phyloP scores from a whole-genome alignment of 2,888 invertebrate genomes.

The Pachycephus smyrnensis region DNA sequence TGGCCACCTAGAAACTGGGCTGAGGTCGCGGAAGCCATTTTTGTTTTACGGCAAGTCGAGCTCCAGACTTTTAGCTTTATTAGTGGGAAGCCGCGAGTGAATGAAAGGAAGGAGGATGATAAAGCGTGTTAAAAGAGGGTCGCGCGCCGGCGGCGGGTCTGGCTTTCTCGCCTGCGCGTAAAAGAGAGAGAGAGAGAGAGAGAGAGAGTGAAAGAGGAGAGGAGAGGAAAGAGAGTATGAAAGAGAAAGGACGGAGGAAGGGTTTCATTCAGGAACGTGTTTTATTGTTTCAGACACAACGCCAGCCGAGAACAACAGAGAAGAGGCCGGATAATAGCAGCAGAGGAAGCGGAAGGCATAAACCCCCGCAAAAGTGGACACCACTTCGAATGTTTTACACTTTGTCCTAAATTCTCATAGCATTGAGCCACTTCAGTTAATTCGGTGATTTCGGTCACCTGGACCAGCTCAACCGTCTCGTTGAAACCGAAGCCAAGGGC shows the following conservation, averaged over 20 bases:
- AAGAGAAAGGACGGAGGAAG: slow-evolving; percentile 37
- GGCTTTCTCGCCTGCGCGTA: not conserved
- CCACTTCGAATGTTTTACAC: slow-evolving; percentile 41
- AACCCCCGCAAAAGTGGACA: slow-evolving; percentile 55
- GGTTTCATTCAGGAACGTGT: slow-evolving; percentile 63
- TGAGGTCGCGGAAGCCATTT: not conserved
- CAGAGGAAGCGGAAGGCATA: slow-evolving; percentile 63
- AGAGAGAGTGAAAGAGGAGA: slow-evolving; percentile 25
- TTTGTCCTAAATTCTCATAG: not conserved
- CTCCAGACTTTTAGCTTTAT: slow-evolving; percentile 41
- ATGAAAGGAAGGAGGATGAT: slow-evolving; percentile 52
- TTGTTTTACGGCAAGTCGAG: not conserved
- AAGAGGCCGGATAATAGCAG: slow-evolving; percentile 54
- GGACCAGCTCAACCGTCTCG: not conserved
- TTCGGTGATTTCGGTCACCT: not conserved
- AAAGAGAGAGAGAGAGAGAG: slow-evolving; percentile 19
- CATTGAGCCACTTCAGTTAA: not conserved
- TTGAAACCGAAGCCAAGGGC: not conserved
- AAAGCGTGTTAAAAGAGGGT: slow-evolving; percentile 55
- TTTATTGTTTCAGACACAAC: slow-evolving; percentile 62
- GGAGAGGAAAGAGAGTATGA: slow-evolving; percentile 27
- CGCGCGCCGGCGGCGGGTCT: slow-evolving; percentile 24
- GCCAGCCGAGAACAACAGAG: slow-evolving; percentile 43
- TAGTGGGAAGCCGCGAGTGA: slow-evolving; percentile 45
- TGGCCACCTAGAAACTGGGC: not conserved